Evolutionary conservation across 2,888 invertebrate genomes (phyloP), one percentile per base, ranked within the genome.

Genomic region (Conops quadrifasciatus): DNA sequence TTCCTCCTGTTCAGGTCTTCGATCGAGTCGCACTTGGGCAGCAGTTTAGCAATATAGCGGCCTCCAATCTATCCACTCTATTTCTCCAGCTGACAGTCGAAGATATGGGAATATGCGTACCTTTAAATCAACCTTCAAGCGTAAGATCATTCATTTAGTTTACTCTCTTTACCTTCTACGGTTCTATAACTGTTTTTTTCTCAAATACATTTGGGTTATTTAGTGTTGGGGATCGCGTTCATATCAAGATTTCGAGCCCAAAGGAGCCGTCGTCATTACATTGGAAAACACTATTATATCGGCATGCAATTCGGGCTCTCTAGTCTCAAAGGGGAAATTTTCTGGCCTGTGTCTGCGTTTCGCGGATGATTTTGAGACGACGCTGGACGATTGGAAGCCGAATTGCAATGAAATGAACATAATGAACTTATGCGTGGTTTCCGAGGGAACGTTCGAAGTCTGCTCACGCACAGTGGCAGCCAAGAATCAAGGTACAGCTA

Each of bases 361-460:
- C 87, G 96, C 97, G 0, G 97, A 98, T 80, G 98, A 98, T 86
- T 97, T 98, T 87, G 97, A 98, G 87, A 95, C 96, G 0, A 95
- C 95, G 43, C 88, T 97, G 79, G 97, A 98, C 83, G 98, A 98
- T 85, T 98, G 98, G 98, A 96, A 96, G 85, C 98, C 98, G 0
- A 93, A 94, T 80, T 89, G 91, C 83, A 90, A 89, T 67, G 94
- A 94, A 80, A 88, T 90, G 15, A 90, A 90, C 72, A 92, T 93
- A 70, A 93, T 94, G 91, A 96, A 96, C 84, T 89, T 96, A 58
- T 98, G 98, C 87, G 94, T 96, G 69, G 99, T 99, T n/a, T 98
- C 97, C 13, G 97, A 97, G 86, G 99, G 99, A 19, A 98, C 98
- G 1, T 99, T 98, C 82, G 97, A 98, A 88, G 96, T 99, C 4